Conservation (phyloP, 1,140 invertebrate genomes). For the Ceratina calcarata region DNA sequence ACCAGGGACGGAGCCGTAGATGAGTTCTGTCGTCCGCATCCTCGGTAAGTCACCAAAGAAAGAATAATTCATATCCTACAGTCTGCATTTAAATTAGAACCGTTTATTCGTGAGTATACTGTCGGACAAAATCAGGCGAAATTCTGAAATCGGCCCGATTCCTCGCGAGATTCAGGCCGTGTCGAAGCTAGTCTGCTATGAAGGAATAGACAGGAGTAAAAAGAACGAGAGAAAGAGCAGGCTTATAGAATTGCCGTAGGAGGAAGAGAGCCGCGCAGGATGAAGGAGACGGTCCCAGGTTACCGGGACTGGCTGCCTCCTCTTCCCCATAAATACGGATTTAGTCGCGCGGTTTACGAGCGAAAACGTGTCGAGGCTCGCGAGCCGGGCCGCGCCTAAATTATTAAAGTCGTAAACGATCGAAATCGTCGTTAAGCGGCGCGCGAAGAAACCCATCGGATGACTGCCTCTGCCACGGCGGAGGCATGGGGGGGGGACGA, state of each 20-base stretch:
- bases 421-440: conserved; percentile 79
- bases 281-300: conserved; percentile 50
- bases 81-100: too few relatives aligned
- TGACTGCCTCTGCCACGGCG: conserved; percentile 34
- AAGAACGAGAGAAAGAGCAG: conserved; percentile 5
- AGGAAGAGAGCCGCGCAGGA: conserved; percentile 19
- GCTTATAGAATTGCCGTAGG: not conserved
- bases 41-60: conserved; percentile 69
- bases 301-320: conserved; percentile 67
- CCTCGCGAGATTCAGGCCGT: not conserved
- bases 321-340: conserved; percentile 79
- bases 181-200: not conserved
- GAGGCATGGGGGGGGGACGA: conserved; percentile 47
- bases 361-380: conserved; percentile 79
- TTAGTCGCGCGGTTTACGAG: conserved; percentile 79
- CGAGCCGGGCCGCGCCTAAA: conserved; percentile 78
- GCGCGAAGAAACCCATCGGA: conserved; percentile 69
- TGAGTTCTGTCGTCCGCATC: conserved; percentile 72
- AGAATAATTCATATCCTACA: conserved; percentile 17
- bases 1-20: conserved; percentile 72
- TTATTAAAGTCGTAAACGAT: conserved; percentile 81
- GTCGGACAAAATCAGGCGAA: not conserved
- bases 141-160: conserved; percentile 1
- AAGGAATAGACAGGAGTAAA: conserved; percentile 1
- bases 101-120: too few relatives aligned